These are phyloP conservation scores for Anoura caudifer DNA, from an alignment of 2,113 vertebrate species.

Conservation along the genomic window DNA sequence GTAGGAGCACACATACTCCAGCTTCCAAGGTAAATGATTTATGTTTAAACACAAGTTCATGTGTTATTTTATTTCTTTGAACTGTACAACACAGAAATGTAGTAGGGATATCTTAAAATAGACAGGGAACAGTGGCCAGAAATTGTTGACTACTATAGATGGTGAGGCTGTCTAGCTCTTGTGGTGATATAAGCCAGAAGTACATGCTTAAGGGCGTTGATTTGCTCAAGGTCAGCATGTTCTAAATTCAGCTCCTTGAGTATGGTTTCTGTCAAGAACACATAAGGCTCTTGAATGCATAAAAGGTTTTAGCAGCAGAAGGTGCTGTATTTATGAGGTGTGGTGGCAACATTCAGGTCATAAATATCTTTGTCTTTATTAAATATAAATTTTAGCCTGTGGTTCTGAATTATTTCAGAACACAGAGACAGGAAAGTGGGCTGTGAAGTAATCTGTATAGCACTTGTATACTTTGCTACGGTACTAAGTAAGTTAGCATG, in stretches of 20 bases:
- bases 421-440: neutral
- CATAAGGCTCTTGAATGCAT: slow-evolving; percentile 62
- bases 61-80: slow-evolving; percentile 82
- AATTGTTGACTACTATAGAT: slow-evolving; percentile 96
- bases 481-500: neutral
- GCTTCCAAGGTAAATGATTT: slow-evolving; percentile 76
- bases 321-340: slow-evolving; percentile 69
- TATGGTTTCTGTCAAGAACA: slow-evolving; percentile 75
- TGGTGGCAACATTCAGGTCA: slow-evolving; percentile 53
- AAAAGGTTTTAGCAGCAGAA: slow-evolving; percentile 64
- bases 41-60: slow-evolving; percentile 77
- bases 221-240: slow-evolving; percentile 93
- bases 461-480: neutral
- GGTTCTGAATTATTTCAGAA: slow-evolving; percentile 55
- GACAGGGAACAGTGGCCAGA: slow-evolving; percentile 85
- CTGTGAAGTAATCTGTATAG: neutral
- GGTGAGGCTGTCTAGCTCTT: slow-evolving; percentile 91
- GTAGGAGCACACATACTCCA: slow-evolving; percentile 51
- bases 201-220: slow-evolving; percentile 87
- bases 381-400: slow-evolving; percentile 53
- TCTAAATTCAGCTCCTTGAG: slow-evolving; percentile 88
- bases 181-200: slow-evolving; percentile 91
- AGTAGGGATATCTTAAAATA: slow-evolving; percentile 93
- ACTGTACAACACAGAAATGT: slow-evolving; percentile 82
- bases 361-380: neutral